Evolutionary conservation across 2,113 vertebrate species (phyloP).

Genomic region (Mobula hypostoma): DNA sequence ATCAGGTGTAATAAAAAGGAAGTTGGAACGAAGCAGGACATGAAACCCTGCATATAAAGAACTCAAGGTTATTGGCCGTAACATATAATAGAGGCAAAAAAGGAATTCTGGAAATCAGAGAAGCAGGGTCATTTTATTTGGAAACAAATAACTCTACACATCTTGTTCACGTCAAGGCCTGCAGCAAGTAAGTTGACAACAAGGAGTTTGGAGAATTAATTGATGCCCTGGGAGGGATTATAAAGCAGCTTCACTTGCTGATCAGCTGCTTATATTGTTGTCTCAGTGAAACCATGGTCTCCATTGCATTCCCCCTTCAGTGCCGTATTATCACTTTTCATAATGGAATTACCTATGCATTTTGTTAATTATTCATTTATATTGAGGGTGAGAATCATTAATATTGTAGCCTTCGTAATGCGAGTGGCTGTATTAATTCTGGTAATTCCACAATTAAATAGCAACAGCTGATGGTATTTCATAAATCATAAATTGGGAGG

Average conservation of each 20-base stretch:
- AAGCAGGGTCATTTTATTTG: constrained; percentile 42
- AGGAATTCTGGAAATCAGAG: constrained; percentile 40
- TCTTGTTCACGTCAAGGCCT: constrained; percentile 42
- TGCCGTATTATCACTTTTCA: constrained; percentile 41
- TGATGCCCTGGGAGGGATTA: constrained; percentile 41
- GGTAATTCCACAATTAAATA: constrained; percentile 29
- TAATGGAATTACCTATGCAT: constrained; percentile 45
- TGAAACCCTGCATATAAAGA: constrained; percentile 40
- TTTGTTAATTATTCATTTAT: constrained; percentile 44
- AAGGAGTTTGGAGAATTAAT: constrained; percentile 50
- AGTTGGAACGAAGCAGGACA: not conserved
- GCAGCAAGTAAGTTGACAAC: constrained; percentile 45
- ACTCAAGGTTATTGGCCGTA: constrained; percentile 42
- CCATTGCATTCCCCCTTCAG: constrained; percentile 39
- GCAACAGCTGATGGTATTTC: constrained; percentile 12
- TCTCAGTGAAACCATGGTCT: constrained; percentile 47
- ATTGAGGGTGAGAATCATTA: not conserved
- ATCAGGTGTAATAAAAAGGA: not conserved
- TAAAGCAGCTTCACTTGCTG: constrained; percentile 44
- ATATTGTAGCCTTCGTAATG: constrained; percentile 6
- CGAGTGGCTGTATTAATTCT: constrained; percentile 1
- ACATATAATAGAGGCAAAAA: constrained; percentile 43
- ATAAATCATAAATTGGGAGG: constrained; percentile 25
- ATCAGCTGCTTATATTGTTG: constrained; percentile 46
- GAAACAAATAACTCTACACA: constrained; percentile 43